Conservation (phyloP, 2,797 vertebrate genomes). For the Lacerta bilineata region DNA sequence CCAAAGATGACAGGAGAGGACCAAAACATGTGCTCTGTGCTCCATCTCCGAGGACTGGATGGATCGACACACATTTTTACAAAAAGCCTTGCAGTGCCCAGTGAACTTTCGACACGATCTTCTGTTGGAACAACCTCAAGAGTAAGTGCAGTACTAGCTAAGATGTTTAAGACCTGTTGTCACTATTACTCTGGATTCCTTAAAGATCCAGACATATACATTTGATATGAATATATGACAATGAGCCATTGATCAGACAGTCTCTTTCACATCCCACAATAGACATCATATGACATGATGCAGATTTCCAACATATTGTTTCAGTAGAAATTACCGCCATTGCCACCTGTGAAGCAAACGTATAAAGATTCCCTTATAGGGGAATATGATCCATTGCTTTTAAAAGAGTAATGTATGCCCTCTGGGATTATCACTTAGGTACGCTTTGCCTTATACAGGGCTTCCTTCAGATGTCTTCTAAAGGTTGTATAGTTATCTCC, state of each 20-base stretch:
- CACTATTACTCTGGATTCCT: not conserved
- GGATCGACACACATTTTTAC: constrained; percentile 9
- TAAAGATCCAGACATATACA: not conserved
- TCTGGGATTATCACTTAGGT: not conserved
- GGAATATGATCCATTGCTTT: not conserved
- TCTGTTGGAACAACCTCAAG: not conserved
- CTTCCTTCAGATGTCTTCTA: too few relatives aligned
- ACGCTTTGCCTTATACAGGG: not conserved
- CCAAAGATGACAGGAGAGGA: constrained; percentile 10
- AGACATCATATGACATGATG: not conserved
- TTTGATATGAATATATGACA: not conserved
- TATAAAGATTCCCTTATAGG: not conserved
- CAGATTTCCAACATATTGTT: not conserved
- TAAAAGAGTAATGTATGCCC: not conserved
- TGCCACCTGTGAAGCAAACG: not conserved
- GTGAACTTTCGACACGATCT: not conserved
- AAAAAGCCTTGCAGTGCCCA: not conserved
- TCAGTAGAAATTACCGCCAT: not conserved
- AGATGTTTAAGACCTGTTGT: not conserved
- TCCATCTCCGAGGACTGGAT: not conserved
- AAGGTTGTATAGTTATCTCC: too few relatives aligned
- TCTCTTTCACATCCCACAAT: not conserved
- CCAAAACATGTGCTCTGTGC: not conserved
- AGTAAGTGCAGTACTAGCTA: not conserved
- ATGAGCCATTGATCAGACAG: not conserved